These are phyloP conservation scores for Druon quercuslanigerum DNA, from an alignment of 1,140 invertebrate genomes.

Conservation along the genomic window DNA sequence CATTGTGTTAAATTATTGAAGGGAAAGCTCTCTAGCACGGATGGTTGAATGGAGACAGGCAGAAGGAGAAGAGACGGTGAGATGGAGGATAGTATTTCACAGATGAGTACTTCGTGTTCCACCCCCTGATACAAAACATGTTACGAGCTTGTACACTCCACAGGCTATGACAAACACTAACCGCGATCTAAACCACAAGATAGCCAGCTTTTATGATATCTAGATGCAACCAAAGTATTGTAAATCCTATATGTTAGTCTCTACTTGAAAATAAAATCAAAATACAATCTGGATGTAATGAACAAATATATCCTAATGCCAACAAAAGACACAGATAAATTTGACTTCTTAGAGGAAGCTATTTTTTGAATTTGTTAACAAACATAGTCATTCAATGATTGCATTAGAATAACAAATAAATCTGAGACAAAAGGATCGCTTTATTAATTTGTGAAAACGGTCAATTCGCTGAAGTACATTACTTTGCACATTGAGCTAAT, in stretches of 20 bases:
- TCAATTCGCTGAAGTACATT: no score
- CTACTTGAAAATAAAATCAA: no score
- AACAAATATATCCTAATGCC: no score
- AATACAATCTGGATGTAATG: no score
- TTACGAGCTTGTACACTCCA: not conserved
- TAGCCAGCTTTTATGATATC: not conserved
- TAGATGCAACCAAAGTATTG: not conserved
- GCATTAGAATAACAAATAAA: no score
- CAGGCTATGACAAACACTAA: slow-evolving; percentile 2
- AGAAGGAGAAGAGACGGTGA: slow-evolving; percentile 11
- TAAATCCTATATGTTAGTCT: not conserved
- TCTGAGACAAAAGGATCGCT: no score
- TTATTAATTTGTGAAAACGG: no score
- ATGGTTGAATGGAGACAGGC: slow-evolving; percentile 16
- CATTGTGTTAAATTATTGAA: slow-evolving; percentile 48
- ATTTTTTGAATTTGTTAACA: no score
- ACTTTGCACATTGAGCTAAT: not conserved
- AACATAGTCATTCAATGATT: no score
- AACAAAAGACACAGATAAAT: no score
- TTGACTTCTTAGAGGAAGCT: no score
- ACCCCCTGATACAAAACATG: not conserved
- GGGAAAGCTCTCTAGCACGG: slow-evolving; percentile 35
- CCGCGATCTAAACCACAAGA: slow-evolving; percentile 8
- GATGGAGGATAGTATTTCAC: slow-evolving; percentile 19
- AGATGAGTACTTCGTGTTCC: slow-evolving; percentile 3